These are phyloP conservation scores for Thalassarche chlororhynchos DNA, from an alignment of 2,113 vertebrate genomes.

Conservation along the genomic window DNA sequence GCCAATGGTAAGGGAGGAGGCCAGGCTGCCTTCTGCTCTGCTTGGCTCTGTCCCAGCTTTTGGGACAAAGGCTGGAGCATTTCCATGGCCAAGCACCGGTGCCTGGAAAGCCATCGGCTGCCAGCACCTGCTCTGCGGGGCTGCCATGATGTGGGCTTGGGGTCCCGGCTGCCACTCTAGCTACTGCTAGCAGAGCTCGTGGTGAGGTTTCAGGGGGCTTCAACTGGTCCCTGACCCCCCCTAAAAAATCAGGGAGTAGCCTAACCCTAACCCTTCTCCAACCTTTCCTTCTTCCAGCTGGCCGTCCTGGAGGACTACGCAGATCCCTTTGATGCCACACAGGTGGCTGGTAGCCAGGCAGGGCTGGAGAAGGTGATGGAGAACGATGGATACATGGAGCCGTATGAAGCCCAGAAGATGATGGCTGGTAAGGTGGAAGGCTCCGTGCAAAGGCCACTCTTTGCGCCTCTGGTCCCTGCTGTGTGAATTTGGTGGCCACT, in stretches of 20 bases:
- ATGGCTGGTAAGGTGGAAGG: slow-evolving; percentile 86
- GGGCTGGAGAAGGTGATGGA: slow-evolving; percentile 85
- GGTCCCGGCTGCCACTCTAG: fast-evolving
- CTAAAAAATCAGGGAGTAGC: background rate
- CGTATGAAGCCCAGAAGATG: slow-evolving; percentile 98
- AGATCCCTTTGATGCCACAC: slow-evolving; percentile 92
- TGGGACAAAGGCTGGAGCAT: slow-evolving; percentile 26
- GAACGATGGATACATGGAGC: slow-evolving; percentile 98
- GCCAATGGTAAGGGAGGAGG: background rate
- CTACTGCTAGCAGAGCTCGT: background rate
- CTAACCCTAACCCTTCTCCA: background rate
- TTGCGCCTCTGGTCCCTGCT: background rate
- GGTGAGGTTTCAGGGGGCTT: background rate
- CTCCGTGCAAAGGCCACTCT: background rate
- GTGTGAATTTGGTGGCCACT: background rate
- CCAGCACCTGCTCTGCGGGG: background rate
- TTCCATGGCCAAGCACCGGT: background rate
- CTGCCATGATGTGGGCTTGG: background rate
- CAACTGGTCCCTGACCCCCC: background rate
- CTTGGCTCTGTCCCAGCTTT: slow-evolving; percentile 38
- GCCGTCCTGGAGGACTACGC: slow-evolving; percentile 96
- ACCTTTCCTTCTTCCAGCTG: slow-evolving; percentile 73
- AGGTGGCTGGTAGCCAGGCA: slow-evolving; percentile 77
- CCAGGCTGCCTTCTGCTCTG: background rate
- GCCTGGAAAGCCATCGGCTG: background rate